Conservation (phyloP, 2,113 vertebrate genomes). For the Xenopus laevis region DNA sequence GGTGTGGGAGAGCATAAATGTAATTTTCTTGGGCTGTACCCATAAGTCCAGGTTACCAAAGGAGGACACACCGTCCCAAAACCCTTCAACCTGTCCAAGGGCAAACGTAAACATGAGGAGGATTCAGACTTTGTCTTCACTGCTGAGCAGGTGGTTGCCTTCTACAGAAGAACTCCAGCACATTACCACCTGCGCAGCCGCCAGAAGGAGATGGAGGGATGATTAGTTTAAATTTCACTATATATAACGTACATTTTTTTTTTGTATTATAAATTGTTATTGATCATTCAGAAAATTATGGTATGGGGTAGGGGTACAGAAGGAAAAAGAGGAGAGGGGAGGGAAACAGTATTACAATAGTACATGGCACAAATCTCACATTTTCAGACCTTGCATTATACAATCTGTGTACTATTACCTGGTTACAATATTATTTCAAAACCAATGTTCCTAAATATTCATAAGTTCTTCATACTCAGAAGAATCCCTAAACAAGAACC, state of each 20-base stretch:
- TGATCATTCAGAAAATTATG: too few relatives aligned
- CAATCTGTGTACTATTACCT: too few relatives aligned
- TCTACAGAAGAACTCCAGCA: constrained; percentile 75
- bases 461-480: too few relatives aligned
- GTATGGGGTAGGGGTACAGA: too few relatives aligned
- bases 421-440: too few relatives aligned
- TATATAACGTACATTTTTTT: background rate
- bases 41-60: constrained; percentile 56
- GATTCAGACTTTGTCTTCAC: constrained; percentile 67
- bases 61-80: constrained; percentile 73
- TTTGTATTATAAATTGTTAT: too few relatives aligned
- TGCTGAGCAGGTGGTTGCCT: constrained; percentile 80
- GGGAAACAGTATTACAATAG: too few relatives aligned
- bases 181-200: constrained; percentile 83
- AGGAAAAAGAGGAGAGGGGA: too few relatives aligned
- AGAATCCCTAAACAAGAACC: too few relatives aligned
- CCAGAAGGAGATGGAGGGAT: constrained; percentile 61
- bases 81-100: constrained; percentile 82
- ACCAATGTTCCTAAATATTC: too few relatives aligned
- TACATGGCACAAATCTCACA: too few relatives aligned
- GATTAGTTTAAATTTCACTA: background rate
- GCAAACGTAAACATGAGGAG: constrained; percentile 76
- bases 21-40: background rate
- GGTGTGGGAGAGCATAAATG: background rate
- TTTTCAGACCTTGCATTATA: too few relatives aligned